phyloP scores from a whole-genome alignment of 2,797 vertebrate genomes.

The Halcyon chelicuti region DNA sequence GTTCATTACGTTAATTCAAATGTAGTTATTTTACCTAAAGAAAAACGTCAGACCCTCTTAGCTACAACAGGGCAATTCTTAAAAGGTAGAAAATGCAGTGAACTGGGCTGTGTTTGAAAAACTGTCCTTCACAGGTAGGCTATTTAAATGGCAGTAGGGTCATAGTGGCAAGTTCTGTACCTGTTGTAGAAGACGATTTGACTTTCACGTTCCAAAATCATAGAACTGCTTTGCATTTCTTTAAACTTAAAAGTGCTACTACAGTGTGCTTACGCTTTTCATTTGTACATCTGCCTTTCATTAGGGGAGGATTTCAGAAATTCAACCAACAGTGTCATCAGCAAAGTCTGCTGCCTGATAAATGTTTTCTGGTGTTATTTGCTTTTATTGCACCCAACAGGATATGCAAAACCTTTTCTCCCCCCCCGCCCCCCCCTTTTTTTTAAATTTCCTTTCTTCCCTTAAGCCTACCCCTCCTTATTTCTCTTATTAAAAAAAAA shows the following conservation, averaged over 20 bases:
- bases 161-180: neutral
- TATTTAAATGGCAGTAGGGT: neutral
- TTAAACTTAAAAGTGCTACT: conserved; percentile 64
- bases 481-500: neutral
- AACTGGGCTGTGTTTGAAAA: neutral
- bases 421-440: too few relatives aligned
- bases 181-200: neutral
- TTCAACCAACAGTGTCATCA: conserved; percentile 65
- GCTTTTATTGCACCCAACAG: conserved; percentile 10
- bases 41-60: neutral
- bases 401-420: conserved; percentile 10
- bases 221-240: conserved; percentile 27
- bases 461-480: neutral
- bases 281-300: conserved; percentile 81
- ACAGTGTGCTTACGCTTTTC: conserved; percentile 60
- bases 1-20: neutral
- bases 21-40: neutral
- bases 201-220: neutral
- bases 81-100: neutral
- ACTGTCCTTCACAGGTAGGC: neutral
- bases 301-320: conserved; percentile 78
- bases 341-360: conserved; percentile 39
- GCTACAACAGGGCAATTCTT: neutral
- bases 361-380: conserved; percentile 48
- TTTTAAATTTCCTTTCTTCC: neutral